Percentiles rank a stretch among this genome's conserved stretches.
phyloP scores from a whole-genome alignment of 2,888 invertebrate genomes.

The Drosophila diplacantha region DNA sequence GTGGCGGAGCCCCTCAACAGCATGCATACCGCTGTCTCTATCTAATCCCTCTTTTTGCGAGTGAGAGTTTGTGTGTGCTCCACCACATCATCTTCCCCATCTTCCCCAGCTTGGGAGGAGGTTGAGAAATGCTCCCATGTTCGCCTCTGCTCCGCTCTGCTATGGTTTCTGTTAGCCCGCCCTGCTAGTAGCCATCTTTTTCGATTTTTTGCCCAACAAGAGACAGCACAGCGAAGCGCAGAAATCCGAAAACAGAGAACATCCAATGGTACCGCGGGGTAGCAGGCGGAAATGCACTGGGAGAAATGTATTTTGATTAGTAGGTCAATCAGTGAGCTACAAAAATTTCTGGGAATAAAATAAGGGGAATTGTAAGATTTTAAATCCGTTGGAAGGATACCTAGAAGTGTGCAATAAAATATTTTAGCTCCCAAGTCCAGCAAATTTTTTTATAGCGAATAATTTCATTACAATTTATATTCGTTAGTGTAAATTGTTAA shows the following conservation, averaged over 20 bases:
- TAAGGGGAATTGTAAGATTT: not conserved
- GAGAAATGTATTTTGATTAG: not conserved
- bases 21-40: slow-evolving; percentile 27
- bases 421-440: not conserved
- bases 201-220: slow-evolving; percentile 68
- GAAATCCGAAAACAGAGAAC: slow-evolving; percentile 13
- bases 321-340: not conserved
- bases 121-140: slow-evolving; percentile 6
- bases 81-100: slow-evolving; percentile 10
- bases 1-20: slow-evolving; percentile 43
- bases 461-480: too few relatives aligned
- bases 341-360: not conserved
- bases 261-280: not conserved
- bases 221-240: slow-evolving; percentile 34
- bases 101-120: slow-evolving; percentile 20
- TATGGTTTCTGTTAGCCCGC: slow-evolving; percentile 74
- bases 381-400: not conserved
- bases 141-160: slow-evolving; percentile 40
- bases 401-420: not conserved
- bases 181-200: slow-evolving; percentile 74
- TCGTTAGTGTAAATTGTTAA: too few relatives aligned
- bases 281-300: slow-evolving; percentile 9
- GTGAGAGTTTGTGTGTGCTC: slow-evolving; percentile 5
- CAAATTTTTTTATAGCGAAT: not conserved
- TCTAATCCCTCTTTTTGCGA: slow-evolving; percentile 12